phyloP scores from a whole-genome alignment of 2,113 vertebrate species.

The Erythrocercus mccallii region DNA sequence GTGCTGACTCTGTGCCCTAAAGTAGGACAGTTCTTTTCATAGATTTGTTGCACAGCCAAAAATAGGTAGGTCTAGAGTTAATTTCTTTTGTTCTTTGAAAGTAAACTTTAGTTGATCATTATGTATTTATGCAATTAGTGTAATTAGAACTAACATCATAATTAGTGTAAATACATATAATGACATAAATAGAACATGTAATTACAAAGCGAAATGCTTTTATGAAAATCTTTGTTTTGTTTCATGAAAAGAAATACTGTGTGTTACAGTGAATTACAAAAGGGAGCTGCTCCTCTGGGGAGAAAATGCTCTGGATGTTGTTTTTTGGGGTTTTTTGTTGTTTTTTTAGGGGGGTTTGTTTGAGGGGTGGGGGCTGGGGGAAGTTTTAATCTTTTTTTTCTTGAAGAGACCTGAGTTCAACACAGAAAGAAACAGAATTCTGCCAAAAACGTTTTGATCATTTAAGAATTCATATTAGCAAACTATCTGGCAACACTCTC shows the following conservation, averaged over 20 bases:
- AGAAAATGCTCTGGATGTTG: background rate
- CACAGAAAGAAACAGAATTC: background rate
- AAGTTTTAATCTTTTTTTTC: background rate
- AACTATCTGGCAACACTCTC: background rate
- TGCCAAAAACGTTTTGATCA: background rate
- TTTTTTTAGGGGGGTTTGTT: background rate
- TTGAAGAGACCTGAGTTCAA: background rate
- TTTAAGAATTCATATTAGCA: background rate
- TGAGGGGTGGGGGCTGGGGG: no score
- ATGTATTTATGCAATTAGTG: constrained; percentile 72
- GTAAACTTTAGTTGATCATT: constrained; percentile 55
- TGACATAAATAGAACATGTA: constrained; percentile 60
- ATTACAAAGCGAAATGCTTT: constrained; percentile 37
- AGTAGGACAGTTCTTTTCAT: background rate
- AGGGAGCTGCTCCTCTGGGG: background rate
- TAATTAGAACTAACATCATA: constrained; percentile 67
- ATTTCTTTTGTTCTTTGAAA: constrained; percentile 65
- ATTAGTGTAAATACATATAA: constrained; percentile 68
- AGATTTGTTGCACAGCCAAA: background rate
- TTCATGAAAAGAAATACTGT: background rate
- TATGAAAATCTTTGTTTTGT: constrained; percentile 20
- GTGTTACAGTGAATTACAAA: background rate
- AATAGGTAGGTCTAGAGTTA: constrained; percentile 15
- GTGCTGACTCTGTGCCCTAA: background rate
- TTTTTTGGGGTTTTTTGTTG: accelerated